Evolutionary conservation across 1,140 invertebrate species (phyloP), one percentile per base, ranked within the genome.

Genomic region (Drosophila willistoni): DNA sequence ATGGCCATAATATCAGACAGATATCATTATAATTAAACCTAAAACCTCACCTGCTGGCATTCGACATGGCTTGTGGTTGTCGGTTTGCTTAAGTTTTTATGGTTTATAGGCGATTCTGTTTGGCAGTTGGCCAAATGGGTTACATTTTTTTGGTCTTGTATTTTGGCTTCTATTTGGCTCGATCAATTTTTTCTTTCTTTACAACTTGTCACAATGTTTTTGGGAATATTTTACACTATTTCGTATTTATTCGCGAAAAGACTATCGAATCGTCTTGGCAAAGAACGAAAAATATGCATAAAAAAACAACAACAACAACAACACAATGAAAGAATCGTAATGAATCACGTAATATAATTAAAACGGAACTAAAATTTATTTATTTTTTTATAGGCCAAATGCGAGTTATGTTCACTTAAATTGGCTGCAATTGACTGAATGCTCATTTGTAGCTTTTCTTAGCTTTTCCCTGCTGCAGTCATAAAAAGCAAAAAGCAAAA

Each of bases 391-490:
- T 68, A 17, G 44, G 72, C 57, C 34, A 56, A 22, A 36, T 34
- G 47, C 54, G 64, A 34, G 73, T 68, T 67, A 65, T 81, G 74
- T 41, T 75, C 69, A 51, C 64, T 56, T 29, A 69, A 81, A 75
- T 89, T 75, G 77, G 64, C 71, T 65, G 77, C 71, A 63, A 90
- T 81, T 79, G 80, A 89, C 85, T 89, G 84, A 89, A 67, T 90
- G 84, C 44, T 89, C 81, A 73, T 64, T 83, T 83, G 14, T 64
- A 89, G 80, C 84, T 89, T 90, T 87, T 68, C 68, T 61, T 55
- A 34, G 19, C 56, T 56, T 54, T 57, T 41, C 29, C 17, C 41
- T 17, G 44, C 17, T 47, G 14, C 44, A 47, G 44, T 47, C 14
- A 47, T n/a, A 7, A 47, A 47, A 47, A 19, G 2, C 42, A n/a